A percentile compares a stretch with the other conserved stretches of the same genome.
Conservation (phyloP, 2,113 vertebrate species). For the Phoenicopterus ruber region DNA sequence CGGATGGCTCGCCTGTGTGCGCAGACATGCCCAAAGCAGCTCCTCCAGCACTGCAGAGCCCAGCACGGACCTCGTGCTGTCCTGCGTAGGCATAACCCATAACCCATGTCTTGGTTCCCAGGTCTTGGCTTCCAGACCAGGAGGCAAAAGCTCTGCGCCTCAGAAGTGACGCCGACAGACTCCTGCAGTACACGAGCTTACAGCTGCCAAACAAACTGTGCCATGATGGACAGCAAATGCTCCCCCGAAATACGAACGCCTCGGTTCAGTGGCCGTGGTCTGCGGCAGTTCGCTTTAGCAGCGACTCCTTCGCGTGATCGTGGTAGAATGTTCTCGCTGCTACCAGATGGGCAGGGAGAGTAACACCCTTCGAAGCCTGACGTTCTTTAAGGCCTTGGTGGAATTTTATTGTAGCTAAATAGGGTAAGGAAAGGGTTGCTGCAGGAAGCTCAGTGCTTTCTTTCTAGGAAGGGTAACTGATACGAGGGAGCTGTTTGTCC, state of each 20-base stretch:
- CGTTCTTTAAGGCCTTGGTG: not conserved
- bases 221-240: fast-evolving
- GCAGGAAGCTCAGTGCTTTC: not conserved
- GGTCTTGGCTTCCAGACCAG: not conserved
- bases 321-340: not conserved
- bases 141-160: not conserved
- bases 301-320: fast-evolving
- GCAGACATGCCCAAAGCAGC: fast-evolving
- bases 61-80: not conserved
- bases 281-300: not conserved
- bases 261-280: fast-evolving
- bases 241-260: fast-evolving
- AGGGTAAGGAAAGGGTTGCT: not conserved
- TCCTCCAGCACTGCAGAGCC: not conserved
- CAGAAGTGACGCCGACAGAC: not conserved
- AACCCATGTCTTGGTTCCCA: not conserved
- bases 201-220: not conserved
- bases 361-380: not conserved
- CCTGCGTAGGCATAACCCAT: fast-evolving
- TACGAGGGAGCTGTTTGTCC: not conserved
- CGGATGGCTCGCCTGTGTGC: not conserved
- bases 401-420: fast-evolving
- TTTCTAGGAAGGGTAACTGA: not conserved
- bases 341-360: fast-evolving
- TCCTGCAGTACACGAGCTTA: fast-evolving